Base-by-base conservation (phyloP, 2,113 vertebrate genomes). In the Archocentrus centrarchus region DNA sequence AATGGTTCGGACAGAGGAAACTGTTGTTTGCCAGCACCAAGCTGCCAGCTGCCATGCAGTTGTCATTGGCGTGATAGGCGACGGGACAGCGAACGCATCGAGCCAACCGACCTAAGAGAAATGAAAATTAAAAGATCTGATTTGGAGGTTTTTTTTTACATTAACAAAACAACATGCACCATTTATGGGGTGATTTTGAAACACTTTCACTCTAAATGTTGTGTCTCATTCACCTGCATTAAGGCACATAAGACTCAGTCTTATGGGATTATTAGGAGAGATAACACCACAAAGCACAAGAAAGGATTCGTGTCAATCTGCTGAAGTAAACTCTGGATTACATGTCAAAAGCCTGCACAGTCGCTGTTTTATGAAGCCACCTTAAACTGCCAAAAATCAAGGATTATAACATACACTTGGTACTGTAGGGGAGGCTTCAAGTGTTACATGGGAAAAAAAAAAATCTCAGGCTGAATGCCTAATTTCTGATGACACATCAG, bases 1-100 rank as follows among this genome's bases (percentile, higher is more conserved):
- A 99, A 95, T 99, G 98, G 91, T 98, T 99, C 53, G 98, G 98
- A 88, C 98, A 99, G 91, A 99, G 97, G 93, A 99, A 98, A 86
- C 97, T 98, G 93, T 99, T 99, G 94, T 98, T 99, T 63, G 98
- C 98, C 17, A 99, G 96, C 59, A 98, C 96, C 90, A 99, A 94
- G 3, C 98, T 98, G 7, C 98, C 98, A 1, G 98, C 98, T 17
- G 98, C 97, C n/a, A 99, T 95, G 92, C 98, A 99, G 93, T 97
- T 97, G 91, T 99, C 98, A 1, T 97, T 99, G 90, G 98, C 97
- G 55, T 99, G 98, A 84, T 99, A 99, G 0, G 98, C 98, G 80
- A 99, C 98, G 0, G 98, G 98, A 58, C 98, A 99, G n/a, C 98
- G 97, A n/a, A 99, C 97, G 11, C 98, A 99, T 86, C 98, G 97